Evolutionary conservation across 2,797 vertebrate genomes (phyloP).

Genomic region (Falco berigora): DNA sequence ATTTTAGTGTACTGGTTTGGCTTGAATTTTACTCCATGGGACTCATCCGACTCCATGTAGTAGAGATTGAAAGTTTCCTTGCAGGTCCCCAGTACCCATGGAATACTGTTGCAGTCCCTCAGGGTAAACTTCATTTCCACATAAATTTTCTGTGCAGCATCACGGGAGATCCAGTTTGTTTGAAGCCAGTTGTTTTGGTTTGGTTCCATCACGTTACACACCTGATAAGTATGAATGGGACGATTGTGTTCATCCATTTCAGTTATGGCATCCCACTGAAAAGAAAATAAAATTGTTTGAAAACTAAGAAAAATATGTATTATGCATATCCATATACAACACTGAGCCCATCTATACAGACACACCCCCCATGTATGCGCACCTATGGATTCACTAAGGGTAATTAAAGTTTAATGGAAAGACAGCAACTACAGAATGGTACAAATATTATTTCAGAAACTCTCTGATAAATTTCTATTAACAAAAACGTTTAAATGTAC

Average conservation of each 20-base stretch:
- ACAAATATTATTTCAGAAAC: background rate
- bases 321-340: background rate
- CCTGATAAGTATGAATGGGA: conserved; percentile 94
- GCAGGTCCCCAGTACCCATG: conserved; percentile 92
- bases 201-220: conserved; percentile 95
- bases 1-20: conserved; percentile 88
- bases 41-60: conserved; percentile 89
- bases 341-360: background rate
- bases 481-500: background rate
- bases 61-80: conserved; percentile 96
- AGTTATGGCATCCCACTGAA: conserved; percentile 93
- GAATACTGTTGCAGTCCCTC: conserved; percentile 95
- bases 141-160: conserved; percentile 92
- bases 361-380: rapidly evolving
- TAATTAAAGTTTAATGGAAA: background rate
- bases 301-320: background rate
- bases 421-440: background rate
- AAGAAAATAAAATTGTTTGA: background rate
- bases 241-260: conserved; percentile 95
- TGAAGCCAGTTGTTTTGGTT: conserved; percentile 98
- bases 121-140: conserved; percentile 95
- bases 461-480: background rate
- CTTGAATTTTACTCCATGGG: conserved; percentile 86
- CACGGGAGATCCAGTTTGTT: conserved; percentile 91
- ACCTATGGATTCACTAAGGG: background rate